phyloP scores from a whole-genome alignment of 2,888 invertebrate species.

The Ochropleura leucogaster region DNA sequence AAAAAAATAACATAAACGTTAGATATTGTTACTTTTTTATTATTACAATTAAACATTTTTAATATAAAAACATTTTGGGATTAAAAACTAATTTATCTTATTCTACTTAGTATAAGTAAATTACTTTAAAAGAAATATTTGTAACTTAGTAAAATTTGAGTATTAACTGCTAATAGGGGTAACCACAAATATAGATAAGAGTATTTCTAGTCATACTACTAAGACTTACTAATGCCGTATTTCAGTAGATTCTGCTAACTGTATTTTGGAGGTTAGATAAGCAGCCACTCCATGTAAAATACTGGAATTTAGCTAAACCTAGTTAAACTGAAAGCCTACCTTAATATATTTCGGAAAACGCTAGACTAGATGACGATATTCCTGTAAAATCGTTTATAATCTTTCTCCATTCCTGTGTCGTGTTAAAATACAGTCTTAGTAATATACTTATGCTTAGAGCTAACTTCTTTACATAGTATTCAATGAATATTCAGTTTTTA shows the following conservation, averaged over 20 bases:
- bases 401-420: not conserved
- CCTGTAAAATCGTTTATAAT: not conserved
- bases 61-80: constrained; percentile 63
- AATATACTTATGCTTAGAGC: not conserved
- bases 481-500: no score
- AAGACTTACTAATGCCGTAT: no score
- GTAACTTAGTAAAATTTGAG: not conserved
- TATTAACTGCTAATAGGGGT: not conserved
- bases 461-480: no score
- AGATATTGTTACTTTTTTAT: constrained; percentile 10
- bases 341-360: no score
- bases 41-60: constrained; percentile 60
- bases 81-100: not conserved
- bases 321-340: no score
- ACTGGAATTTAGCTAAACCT: no score
- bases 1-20: not conserved
- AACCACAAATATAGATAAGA: not conserved
- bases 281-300: no score
- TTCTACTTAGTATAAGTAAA: not conserved
- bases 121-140: not conserved
- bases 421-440: not conserved
- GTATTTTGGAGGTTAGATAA: no score
- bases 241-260: no score
- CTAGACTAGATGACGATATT: not conserved
- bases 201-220: not conserved